Percentiles rank a stretch among this genome's conserved stretches.
Evolutionary conservation across 2,888 invertebrate genomes (phyloP).

Genomic region (Cerastis rubricosa): DNA sequence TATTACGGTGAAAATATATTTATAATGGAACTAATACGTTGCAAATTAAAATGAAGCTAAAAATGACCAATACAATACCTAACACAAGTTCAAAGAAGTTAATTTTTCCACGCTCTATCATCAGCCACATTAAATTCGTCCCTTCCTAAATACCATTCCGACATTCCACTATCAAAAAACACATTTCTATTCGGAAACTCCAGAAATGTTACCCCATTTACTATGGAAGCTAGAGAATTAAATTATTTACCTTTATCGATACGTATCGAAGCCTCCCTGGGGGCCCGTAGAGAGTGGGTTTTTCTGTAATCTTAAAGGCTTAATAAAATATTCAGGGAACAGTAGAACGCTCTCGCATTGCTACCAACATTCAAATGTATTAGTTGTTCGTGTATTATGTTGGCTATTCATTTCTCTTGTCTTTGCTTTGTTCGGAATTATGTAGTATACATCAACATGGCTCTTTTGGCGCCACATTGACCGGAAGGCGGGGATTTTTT

Average conservation of each 20-base stretch:
- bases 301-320: conserved; percentile 78
- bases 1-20: too few species aligned
- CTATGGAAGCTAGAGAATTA: conserved; percentile 61
- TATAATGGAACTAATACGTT: background rate
- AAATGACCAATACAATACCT: background rate
- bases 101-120: background rate
- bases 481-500: background rate
- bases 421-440: background rate
- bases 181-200: conserved; percentile 29
- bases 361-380: conserved; percentile 51
- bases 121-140: background rate
- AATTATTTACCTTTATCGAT: conserved; percentile 68
- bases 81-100: background rate
- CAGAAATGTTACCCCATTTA: conserved; percentile 49
- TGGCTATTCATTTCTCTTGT: conserved; percentile 35
- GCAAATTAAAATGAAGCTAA: background rate
- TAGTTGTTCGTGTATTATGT: conserved; percentile 38
- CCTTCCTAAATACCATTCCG: conserved; percentile 6
- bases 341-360: conserved; percentile 75
- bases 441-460: background rate
- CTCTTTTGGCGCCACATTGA: background rate
- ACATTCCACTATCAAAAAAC: conserved; percentile 33
- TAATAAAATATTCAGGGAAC: conserved; percentile 81
- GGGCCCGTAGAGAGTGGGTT: conserved; percentile 70
- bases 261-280: conserved; percentile 60